Evolutionary conservation across 53 echinoderm and acorn worm genomes (phyloP), one percentile per base, ranked within the genome.

Genomic region (Arbacia lixula): DNA sequence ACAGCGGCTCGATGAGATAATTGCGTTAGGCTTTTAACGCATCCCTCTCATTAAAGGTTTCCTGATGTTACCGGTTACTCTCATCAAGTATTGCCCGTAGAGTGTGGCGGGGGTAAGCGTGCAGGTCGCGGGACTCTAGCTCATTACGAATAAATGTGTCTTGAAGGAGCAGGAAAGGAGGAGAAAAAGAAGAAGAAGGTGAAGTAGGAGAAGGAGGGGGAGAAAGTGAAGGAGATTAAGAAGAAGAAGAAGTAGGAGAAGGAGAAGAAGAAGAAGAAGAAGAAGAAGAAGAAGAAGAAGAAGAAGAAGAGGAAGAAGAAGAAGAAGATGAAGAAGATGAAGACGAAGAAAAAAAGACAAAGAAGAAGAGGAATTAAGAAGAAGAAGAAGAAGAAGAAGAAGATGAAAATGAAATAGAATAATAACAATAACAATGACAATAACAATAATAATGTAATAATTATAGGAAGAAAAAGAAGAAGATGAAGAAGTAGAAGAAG

Each of bases 1-100:
- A 25, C 22, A 26, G 43, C 27, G 41, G 69, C 69, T 43, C 25
- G 12, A 42, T 14, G 69, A 68, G 20, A 24, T 68, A 68, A 68
- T 68, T 68, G 69, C 69, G 43, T 68, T 68, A 68, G 69, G 69
- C 69, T 68, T 68, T 68, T 68, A 68, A 43, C 69, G 43, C 43
- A 68, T 68, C 69, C 26, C 69, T 22, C 26, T 42, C 26, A 68
- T 68, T 68, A 68, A 43, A 43, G 33, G 42, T n/a, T n/a, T n/a
- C n/a, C n/a, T n/a, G n/a, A n/a, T n/a, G n/a, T n/a, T n/a, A n/a
- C n/a, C n/a, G n/a, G n/a, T n/a, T n/a, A n/a, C n/a, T n/a, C n/a
- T n/a, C n/a, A n/a, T n/a, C n/a, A n/a, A n/a, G n/a, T n/a, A n/a
- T n/a, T n/a, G n/a, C n/a, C n/a, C n/a, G n/a, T n/a, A 66, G 4